These are phyloP conservation scores for Cynopterus brachyotis DNA, from an alignment of 2,113 vertebrate species.

Conservation along the genomic window DNA sequence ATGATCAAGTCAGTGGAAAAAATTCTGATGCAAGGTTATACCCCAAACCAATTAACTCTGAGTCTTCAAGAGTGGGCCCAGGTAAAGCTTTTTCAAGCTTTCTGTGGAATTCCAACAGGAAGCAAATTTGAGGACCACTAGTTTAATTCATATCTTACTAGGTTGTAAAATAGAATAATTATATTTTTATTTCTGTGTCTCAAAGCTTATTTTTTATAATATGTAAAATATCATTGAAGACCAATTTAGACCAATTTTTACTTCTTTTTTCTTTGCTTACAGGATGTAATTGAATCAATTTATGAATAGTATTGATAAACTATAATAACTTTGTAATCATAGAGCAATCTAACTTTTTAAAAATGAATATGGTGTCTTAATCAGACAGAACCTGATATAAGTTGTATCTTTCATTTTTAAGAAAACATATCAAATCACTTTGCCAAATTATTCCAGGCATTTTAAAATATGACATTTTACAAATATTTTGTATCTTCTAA, in stretches of 20 bases:
- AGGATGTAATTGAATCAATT: neutral
- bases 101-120: neutral
- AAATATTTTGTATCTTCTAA: constrained; percentile 35
- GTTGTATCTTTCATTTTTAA: neutral
- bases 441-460: neutral
- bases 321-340: constrained; percentile 4
- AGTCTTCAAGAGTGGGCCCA: neutral
- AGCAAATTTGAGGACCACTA: neutral
- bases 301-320: neutral
- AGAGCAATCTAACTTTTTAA: constrained; percentile 24
- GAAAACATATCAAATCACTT: neutral
- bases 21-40: neutral
- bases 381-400: neutral
- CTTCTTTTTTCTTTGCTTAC: neutral
- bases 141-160: neutral
- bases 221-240: neutral
- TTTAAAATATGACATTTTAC: constrained; percentile 2
- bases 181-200: neutral
- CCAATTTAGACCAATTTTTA: neutral
- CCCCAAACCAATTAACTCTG: neutral
- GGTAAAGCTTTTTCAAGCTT: neutral
- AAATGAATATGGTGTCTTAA: neutral
- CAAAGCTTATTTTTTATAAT: neutral
- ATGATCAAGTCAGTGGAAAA: neutral
- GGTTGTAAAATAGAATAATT: neutral